Conservation (phyloP, 2,113 vertebrate species). For the Rhipidura dahli region DNA sequence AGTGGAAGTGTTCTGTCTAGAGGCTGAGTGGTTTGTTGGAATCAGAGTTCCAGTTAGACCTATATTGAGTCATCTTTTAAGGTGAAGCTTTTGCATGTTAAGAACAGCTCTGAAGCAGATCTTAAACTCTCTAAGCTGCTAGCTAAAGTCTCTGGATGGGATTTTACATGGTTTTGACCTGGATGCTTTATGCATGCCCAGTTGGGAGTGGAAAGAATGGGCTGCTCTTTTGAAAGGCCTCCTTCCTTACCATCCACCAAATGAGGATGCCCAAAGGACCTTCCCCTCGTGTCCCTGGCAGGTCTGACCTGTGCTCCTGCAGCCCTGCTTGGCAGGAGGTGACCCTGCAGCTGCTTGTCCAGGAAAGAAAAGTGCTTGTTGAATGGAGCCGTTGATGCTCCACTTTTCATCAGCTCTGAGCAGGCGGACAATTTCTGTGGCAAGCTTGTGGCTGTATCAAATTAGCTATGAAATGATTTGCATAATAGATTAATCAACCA, state of each 20-base stretch:
- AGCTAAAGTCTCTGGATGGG: not conserved
- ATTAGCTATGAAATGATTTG: slow-evolving; percentile 55
- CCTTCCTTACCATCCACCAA: not conserved
- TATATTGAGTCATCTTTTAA: not conserved
- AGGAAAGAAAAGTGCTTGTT: not conserved
- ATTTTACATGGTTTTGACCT: not conserved
- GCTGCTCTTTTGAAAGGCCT: not conserved
- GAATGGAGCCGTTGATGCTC: not conserved
- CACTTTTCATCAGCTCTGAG: not conserved
- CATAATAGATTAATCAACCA: slow-evolving; percentile 62
- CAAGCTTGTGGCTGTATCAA: slow-evolving; percentile 21
- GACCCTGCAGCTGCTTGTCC: not conserved
- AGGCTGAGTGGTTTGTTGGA: not conserved
- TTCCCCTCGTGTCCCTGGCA: not conserved
- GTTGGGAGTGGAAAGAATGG: not conserved
- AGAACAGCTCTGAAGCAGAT: not conserved
- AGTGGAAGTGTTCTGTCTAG: not conserved
- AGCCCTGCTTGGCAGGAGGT: not conserved
- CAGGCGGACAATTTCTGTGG: not conserved
- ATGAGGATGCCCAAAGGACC: not conserved
- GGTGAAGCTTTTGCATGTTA: not conserved
- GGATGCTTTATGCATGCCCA: not conserved
- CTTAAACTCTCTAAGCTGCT: not conserved
- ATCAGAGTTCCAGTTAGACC: not conserved
- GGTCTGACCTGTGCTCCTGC: not conserved